Conservation (phyloP, 2,888 invertebrate genomes). For the Agrotis segetum region DNA sequence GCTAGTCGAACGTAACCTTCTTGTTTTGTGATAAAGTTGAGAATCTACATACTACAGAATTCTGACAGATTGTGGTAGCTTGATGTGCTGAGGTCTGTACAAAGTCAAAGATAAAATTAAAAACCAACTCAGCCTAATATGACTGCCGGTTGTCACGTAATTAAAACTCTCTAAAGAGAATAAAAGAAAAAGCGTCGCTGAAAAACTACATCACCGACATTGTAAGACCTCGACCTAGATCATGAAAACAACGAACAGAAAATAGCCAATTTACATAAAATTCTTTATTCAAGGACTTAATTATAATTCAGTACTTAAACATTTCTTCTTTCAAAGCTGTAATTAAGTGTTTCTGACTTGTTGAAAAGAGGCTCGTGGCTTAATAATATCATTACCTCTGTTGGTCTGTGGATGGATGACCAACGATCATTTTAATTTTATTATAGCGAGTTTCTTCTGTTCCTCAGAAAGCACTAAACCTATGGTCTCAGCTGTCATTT, state of each 20-base stretch:
- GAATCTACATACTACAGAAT: too few species aligned
- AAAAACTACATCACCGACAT: not conserved
- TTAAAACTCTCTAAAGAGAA: not conserved
- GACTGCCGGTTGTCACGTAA: not conserved
- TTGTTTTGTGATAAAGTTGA: too few species aligned
- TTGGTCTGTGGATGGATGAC: too few species aligned
- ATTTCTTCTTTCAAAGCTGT: not conserved
- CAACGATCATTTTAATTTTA: not conserved
- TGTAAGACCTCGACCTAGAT: not conserved
- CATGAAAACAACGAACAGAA: constrained; percentile 19
- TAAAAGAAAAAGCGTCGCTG: not conserved
- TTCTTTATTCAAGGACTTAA: not conserved
- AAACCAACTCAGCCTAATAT: not conserved
- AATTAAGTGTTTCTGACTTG: not conserved
- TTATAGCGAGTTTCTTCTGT: too few species aligned
- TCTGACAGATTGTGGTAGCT: too few species aligned
- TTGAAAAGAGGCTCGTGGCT: not conserved
- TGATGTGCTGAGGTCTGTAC: too few species aligned
- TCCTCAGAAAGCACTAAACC: too few species aligned
- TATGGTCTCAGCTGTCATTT: too few species aligned
- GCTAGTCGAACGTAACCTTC: too few species aligned
- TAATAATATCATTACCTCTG: too few species aligned
- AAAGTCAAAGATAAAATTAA: not conserved
- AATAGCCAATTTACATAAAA: constrained; percentile 12
- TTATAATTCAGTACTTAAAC: constrained; percentile 3